phyloP scores from a whole-genome alignment of 2,888 invertebrate species.

The Cacoxenus indagator region DNA sequence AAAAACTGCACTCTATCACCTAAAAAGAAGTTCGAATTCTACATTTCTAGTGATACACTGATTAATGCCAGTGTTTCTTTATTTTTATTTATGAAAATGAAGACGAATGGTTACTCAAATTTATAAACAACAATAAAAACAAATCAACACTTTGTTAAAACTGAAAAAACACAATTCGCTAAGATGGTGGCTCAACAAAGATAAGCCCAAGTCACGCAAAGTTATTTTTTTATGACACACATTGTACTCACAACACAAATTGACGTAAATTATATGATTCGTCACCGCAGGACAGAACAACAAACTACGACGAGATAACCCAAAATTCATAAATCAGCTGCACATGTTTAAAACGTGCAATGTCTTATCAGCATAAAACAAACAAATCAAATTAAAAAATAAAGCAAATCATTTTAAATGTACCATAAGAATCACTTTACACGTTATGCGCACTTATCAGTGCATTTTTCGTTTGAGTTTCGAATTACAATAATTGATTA shows the following conservation, averaged over 20 bases:
- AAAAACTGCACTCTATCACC: no score
- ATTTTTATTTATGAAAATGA: no score
- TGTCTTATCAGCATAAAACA: not conserved
- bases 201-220: not conserved
- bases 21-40: no score
- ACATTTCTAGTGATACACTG: no score
- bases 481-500: not conserved
- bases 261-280: not conserved
- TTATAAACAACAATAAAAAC: not conserved
- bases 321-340: not conserved
- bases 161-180: not conserved
- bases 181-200: not conserved
- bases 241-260: not conserved
- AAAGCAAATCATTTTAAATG: slow-evolving; percentile 32
- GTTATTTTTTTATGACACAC: not conserved
- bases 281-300: not conserved
- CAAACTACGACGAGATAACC: not conserved
- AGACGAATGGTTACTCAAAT: no score
- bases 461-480: not conserved
- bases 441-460: not conserved
- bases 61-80: no score
- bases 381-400: slow-evolving; percentile 1
- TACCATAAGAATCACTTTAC: not conserved
- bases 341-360: not conserved
- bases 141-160: not conserved